These are phyloP conservation scores for Aspidapion aeneum DNA, from an alignment of 2,888 invertebrate species.

Conservation along the genomic window DNA sequence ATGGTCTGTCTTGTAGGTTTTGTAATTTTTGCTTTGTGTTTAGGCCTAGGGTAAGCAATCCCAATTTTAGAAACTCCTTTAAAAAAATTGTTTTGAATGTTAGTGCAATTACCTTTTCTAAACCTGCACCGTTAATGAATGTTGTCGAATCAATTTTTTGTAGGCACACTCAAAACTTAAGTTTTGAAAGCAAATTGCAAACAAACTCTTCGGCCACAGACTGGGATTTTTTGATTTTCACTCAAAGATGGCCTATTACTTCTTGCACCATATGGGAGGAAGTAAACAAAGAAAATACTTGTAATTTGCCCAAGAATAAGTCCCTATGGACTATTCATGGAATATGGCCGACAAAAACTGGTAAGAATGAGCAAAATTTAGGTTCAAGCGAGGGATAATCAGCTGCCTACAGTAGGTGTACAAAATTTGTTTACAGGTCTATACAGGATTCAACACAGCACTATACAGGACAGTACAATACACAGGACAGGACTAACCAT, in stretches of 20 bases:
- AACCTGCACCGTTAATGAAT: no score
- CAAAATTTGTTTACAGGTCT: no score
- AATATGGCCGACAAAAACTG: slow-evolving; percentile 70
- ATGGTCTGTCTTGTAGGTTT: neutral
- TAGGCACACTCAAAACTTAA: slow-evolving; percentile 14
- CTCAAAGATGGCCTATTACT: slow-evolving; percentile 76
- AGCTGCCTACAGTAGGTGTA: no score
- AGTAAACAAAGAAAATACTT: slow-evolving; percentile 55
- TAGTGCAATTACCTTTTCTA: no score
- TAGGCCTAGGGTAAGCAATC: neutral
- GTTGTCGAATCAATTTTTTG: neutral
- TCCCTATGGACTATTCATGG: slow-evolving; percentile 79
- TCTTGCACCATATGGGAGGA: slow-evolving; percentile 70
- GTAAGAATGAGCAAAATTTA: slow-evolving; percentile 11
- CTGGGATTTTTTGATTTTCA: slow-evolving; percentile 77
- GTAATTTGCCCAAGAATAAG: slow-evolving; percentile 57
- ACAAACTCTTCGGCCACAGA: slow-evolving; percentile 30
- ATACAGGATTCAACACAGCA: no score
- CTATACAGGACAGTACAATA: no score
- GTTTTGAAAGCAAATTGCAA: slow-evolving; percentile 13
- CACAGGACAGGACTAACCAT: no score
- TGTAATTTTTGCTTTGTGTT: neutral
- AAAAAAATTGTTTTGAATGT: neutral
- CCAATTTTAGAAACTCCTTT: no score
- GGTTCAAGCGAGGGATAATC: no score